phyloP scores from a whole-genome alignment of 1,140 invertebrate species.

The Neodiprion pinetum region DNA sequence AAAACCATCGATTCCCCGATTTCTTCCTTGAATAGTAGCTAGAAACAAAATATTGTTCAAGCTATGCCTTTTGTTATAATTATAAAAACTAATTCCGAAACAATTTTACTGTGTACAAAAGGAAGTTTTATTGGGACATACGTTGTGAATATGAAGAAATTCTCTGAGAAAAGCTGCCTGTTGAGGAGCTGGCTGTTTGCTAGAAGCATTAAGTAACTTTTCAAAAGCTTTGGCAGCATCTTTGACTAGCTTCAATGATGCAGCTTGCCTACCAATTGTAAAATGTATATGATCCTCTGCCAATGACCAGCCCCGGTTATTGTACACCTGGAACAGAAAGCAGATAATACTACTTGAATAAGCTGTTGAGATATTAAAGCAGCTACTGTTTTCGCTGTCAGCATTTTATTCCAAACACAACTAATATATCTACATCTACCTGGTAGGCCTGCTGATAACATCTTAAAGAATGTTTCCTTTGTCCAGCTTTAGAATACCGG shows the following conservation, averaged over 20 bases:
- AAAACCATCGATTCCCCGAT: constrained; percentile 60
- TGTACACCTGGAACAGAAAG: constrained; percentile 70
- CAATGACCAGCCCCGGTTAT: constrained; percentile 83
- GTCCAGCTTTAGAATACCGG: constrained; percentile 89
- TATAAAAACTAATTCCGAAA: constrained; percentile 23
- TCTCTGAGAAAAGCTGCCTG: constrained; percentile 88
- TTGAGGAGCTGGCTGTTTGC: constrained; percentile 77
- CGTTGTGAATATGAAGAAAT: constrained; percentile 84
- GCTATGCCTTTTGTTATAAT: constrained; percentile 28
- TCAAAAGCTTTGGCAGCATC: constrained; percentile 82
- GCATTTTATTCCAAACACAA: constrained; percentile 32
- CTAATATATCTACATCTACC: constrained; percentile 53
- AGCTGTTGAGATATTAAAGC: background rate
- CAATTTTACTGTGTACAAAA: constrained; percentile 22
- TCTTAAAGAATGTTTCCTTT: constrained; percentile 87
- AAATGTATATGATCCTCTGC: constrained; percentile 96
- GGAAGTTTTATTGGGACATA: constrained; percentile 56
- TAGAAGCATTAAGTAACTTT: constrained; percentile 77
- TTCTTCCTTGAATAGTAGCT: constrained; percentile 61
- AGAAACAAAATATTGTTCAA: constrained; percentile 22
- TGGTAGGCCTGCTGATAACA: constrained; percentile 94
- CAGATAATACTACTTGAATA: constrained; percentile 20
- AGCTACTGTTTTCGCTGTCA: constrained; percentile 66
- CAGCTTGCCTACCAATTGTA: constrained; percentile 88
- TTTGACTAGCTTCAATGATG: constrained; percentile 76